Evolutionary conservation across 1,140 invertebrate genomes (phyloP).

Genomic region (Cyrtorhinus lividipennis): DNA sequence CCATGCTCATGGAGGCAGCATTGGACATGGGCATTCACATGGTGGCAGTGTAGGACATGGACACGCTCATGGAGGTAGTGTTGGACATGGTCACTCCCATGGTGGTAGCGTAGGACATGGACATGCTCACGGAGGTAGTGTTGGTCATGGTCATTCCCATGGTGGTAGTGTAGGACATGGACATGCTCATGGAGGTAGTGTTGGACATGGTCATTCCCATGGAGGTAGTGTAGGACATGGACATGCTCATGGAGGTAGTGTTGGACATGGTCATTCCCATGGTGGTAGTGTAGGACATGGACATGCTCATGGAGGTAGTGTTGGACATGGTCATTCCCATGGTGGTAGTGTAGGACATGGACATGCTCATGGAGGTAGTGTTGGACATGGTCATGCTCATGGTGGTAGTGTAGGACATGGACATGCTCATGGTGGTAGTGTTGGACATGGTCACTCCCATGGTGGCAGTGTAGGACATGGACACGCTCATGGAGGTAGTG

Average conservation of each 20-base stretch:
- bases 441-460: slow-evolving; percentile 17
- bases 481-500: slow-evolving; percentile 16
- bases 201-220: slow-evolving; percentile 17
- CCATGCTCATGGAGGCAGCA: slow-evolving; percentile 16
- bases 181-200: slow-evolving; percentile 11
- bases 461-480: slow-evolving; percentile 17
- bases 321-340: slow-evolving; percentile 17
- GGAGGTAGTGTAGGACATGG: slow-evolving; percentile 18
- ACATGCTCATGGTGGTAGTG: slow-evolving; percentile 13
- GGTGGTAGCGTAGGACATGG: slow-evolving; percentile 14
- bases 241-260: slow-evolving; percentile 8
- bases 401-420: slow-evolving; percentile 16
- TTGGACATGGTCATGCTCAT: slow-evolving; percentile 18
- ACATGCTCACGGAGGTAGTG: slow-evolving; percentile 8
- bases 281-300: slow-evolving; percentile 15
- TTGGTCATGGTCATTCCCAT: slow-evolving; percentile 16
- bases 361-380: slow-evolving; percentile 13
- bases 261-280: slow-evolving; percentile 15
- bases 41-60: slow-evolving; percentile 19
- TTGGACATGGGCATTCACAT: slow-evolving; percentile 17
- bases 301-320: slow-evolving; percentile 14
- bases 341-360: slow-evolving; percentile 16
- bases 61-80: slow-evolving; percentile 10
- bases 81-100: slow-evolving; percentile 13
- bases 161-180: slow-evolving; percentile 13